Conservation (phyloP, 1,140 invertebrate genomes). For the Drosophila kohkoa region DNA sequence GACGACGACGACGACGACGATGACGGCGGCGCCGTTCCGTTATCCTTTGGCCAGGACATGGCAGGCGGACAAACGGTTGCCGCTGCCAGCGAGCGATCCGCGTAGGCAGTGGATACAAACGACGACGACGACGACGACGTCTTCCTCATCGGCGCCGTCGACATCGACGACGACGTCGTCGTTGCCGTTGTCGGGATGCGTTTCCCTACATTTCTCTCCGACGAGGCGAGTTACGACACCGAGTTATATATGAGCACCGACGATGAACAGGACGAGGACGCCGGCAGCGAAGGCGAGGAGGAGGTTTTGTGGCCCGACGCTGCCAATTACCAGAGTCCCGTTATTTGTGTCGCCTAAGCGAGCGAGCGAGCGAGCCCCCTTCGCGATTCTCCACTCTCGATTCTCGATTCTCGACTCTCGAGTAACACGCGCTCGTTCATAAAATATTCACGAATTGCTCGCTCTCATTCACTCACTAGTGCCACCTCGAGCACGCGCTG, state of each 20-base stretch:
- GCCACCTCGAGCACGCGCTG: slow-evolving; percentile 32
- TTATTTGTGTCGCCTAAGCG: slow-evolving; percentile 53
- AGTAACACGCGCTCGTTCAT: slow-evolving; percentile 66
- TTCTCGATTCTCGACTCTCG: slow-evolving; percentile 3
- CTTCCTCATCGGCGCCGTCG: slow-evolving; percentile 27
- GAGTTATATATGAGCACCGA: slow-evolving; percentile 6
- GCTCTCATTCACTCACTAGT: slow-evolving; percentile 71
- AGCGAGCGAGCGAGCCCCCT: slow-evolving; percentile 39
- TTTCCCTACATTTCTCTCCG: slow-evolving; percentile 78
- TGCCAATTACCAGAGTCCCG: slow-evolving; percentile 55
- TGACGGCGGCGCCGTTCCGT: slow-evolving; percentile 42
- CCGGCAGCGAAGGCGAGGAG: slow-evolving; percentile 10
- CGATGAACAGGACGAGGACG: slow-evolving; percentile 4
- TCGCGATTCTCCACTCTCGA: too few species aligned
- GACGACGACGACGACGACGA: slow-evolving; percentile 58
- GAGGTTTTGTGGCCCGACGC: slow-evolving; percentile 30
- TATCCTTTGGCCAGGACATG: slow-evolving; percentile 48
- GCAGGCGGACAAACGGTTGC: slow-evolving; percentile 38
- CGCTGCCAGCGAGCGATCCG: slow-evolving; percentile 52
- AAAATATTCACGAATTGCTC: slow-evolving; percentile 82
- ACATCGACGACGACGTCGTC: slow-evolving; percentile 18
- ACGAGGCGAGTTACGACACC: slow-evolving; percentile 20
- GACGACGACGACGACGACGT: slow-evolving; percentile 31
- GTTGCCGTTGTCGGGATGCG: slow-evolving; percentile 50
- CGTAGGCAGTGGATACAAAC: slow-evolving; percentile 37